Base-by-base conservation (phyloP, 2,113 vertebrate genomes). In the Xyliphius kryptos region DNA sequence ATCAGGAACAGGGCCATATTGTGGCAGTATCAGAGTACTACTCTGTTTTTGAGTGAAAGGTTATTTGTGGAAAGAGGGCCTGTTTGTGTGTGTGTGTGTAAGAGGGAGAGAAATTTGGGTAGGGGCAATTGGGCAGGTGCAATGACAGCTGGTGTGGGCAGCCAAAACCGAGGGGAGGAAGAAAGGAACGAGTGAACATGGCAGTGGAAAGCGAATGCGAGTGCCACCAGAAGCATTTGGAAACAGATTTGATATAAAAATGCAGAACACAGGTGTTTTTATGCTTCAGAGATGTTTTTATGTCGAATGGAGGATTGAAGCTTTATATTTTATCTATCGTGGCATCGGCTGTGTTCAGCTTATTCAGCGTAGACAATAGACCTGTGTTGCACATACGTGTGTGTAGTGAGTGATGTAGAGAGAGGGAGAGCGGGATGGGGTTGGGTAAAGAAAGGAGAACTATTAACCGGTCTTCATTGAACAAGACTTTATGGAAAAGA, bases 81-180 rank as follows among this genome's bases (percentile, higher is more conserved):
- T 67, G 57, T 22, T 8, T 46, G 46, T 53, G 54, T 58, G 14
- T 55, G 53, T 52, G 56, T 36, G 37, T 55, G 59, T 71, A 53
- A 55, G 52, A 9, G 46, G 14, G 46, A 40, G 61, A 59, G 61
- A 65, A 65, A 68, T 71, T 66, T 75, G 62, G 68, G 68, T 69
- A 65, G 57, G 60, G 76, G 73, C 70, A 81, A 56, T 75, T 56
- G 74, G 82, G 80, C 85, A 86, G 84, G 85, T 86, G 83, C 87
- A 83, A 68, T 78, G 83, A 85, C 85, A 87, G 84, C 85, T 87
- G 84, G 80, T 81, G 76, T 77, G 82, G 78, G 78, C 77, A 74
- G 66, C 83, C 77, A 74, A 57, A 71, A 73, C 77, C 60, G 37
- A 83, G 78, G 82, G 81, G 66, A 78, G 66, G 72, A 55, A 72